These are phyloP conservation scores for Anoplius nigerrimus DNA, from an alignment of 2,888 invertebrate species.

Conservation along the genomic window DNA sequence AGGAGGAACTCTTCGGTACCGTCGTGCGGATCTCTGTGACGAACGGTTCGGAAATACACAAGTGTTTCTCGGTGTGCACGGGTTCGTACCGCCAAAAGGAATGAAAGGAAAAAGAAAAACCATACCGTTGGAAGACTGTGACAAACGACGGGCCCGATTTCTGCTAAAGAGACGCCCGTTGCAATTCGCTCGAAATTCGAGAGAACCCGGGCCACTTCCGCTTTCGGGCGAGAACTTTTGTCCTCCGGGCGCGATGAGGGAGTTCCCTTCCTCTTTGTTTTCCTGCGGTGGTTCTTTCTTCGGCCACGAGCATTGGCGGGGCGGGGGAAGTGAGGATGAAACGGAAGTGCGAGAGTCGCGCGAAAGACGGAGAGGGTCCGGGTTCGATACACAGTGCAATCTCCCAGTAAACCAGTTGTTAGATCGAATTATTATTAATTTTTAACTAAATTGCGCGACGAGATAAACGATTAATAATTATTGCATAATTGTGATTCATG, in stretches of 20 bases:
- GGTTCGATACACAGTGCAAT: constrained; percentile 71
- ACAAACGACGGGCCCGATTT: constrained; percentile 38
- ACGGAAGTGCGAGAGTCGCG: neutral
- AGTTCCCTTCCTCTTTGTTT: no score
- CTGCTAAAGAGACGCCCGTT: constrained; percentile 38
- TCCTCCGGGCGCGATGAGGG: constrained; percentile 18
- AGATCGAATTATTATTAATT: constrained; percentile 70
- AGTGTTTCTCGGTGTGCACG: constrained; percentile 50
- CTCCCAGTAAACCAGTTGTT: constrained; percentile 71
- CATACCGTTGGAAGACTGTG: constrained; percentile 53
- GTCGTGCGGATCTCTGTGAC: constrained; percentile 36
- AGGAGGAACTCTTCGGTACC: constrained; percentile 53
- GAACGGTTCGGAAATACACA: constrained; percentile 31
- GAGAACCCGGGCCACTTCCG: constrained; percentile 55
- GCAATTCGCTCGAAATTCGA: constrained; percentile 61
- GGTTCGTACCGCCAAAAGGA: constrained; percentile 36
- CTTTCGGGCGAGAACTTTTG: constrained; percentile 37
- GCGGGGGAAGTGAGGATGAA: constrained; percentile 5
- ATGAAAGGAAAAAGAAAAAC: no score
- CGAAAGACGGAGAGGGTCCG: constrained; percentile 50
- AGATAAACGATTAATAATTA: constrained; percentile 59
- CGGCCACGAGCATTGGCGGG: neutral
- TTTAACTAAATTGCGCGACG: constrained; percentile 59
- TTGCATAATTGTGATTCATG: constrained; percentile 74
- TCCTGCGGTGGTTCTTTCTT: no score